These are phyloP conservation scores for Boleophthalmus pectinirostris DNA, from an alignment of 2,113 vertebrate species.

Conservation along the genomic window DNA sequence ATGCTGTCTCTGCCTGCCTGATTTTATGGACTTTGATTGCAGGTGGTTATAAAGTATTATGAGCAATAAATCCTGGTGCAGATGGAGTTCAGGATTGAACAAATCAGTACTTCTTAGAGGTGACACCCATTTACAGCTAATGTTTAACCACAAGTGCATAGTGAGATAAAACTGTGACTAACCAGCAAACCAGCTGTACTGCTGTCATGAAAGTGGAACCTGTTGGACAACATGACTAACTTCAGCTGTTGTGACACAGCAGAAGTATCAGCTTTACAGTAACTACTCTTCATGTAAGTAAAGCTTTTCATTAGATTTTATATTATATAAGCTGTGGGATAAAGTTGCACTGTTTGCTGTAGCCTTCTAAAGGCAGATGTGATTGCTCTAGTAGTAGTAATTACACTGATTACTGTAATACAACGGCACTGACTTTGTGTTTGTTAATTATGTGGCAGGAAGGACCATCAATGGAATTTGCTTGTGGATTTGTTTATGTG, in stretches of 20 bases:
- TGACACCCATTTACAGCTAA: conserved; percentile 6
- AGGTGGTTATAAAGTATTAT: neutral
- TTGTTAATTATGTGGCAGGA: conserved; percentile 9
- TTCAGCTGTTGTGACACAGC: neutral
- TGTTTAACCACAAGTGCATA: conserved; percentile 46
- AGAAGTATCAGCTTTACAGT: neutral
- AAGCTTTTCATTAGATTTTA: neutral
- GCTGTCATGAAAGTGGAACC: conserved; percentile 23
- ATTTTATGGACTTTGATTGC: neutral
- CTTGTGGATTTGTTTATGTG: conserved; percentile 72
- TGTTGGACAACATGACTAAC: conserved; percentile 39
- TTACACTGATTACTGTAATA: conserved; percentile 7
- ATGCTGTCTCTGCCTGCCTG: neutral
- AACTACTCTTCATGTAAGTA: conserved; percentile 35
- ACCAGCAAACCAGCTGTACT: neutral
- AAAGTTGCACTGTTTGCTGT: neutral
- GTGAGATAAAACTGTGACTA: conserved; percentile 7
- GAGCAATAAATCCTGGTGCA: neutral
- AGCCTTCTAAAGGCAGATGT: neutral
- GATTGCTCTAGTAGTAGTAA: neutral
- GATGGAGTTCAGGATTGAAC: neutral
- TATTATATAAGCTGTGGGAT: neutral
- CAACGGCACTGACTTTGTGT: neutral
- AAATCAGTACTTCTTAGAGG: neutral
- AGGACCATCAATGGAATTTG: conserved; percentile 70